These are phyloP conservation scores for Phragmatobia fuliginosa DNA, from an alignment of 2,888 invertebrate species.

Conservation along the genomic window DNA sequence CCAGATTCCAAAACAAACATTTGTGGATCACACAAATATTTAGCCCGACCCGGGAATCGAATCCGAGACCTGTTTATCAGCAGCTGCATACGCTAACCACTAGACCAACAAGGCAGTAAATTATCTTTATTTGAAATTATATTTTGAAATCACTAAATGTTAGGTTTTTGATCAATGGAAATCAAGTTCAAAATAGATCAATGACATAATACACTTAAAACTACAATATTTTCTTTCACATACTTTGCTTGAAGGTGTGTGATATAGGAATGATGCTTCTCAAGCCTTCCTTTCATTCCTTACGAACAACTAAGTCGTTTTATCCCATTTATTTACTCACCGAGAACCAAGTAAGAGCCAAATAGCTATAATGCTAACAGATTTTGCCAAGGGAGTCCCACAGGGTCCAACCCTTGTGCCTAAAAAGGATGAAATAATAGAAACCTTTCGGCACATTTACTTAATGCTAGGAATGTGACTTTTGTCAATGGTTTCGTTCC, in stretches of 20 bases:
- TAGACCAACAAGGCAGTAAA: no score
- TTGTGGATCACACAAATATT: no score
- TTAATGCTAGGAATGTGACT: not conserved
- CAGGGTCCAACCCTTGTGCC: constrained; percentile 27
- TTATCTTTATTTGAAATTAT: not conserved
- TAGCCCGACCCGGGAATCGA: no score
- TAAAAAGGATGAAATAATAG: constrained; percentile 27
- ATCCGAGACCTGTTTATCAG: no score
- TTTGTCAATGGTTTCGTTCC: not conserved
- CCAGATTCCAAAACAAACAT: no score
- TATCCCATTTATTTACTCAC: constrained; percentile 18
- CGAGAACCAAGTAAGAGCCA: constrained; percentile 17
- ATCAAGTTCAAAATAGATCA: not conserved
- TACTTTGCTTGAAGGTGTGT: not conserved
- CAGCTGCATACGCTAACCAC: no score
- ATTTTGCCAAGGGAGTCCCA: constrained; percentile 36
- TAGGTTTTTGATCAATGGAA: not conserved
- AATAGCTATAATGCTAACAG: constrained; percentile 21
- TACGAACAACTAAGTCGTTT: constrained; percentile 7
- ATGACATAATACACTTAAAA: not conserved
- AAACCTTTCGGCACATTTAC: constrained; percentile 21
- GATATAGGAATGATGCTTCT: not conserved
- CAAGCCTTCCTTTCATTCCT: not conserved
- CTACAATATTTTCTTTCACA: not conserved
- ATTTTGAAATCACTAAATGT: not conserved